Evolutionary conservation across 2,113 vertebrate species (phyloP).

Genomic region (Podiceps cristatus): DNA sequence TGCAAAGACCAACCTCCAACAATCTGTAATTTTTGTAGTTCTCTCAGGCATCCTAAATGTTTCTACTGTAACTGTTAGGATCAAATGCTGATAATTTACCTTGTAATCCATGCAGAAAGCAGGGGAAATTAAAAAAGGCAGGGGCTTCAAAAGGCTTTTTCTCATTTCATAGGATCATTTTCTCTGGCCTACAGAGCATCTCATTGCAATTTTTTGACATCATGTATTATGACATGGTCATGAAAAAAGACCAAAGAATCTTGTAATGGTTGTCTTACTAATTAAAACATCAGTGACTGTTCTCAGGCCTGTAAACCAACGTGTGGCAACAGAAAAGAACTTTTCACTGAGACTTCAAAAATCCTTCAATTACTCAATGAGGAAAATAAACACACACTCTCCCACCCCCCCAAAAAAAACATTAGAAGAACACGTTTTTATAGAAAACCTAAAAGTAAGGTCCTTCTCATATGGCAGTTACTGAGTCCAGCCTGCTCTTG

Average conservation of each 20-base stretch:
- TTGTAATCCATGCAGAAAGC: not conserved
- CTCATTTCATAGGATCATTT: not conserved
- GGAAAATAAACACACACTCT: not conserved
- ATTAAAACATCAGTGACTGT: not conserved
- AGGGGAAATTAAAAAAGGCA: not conserved
- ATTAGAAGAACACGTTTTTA: not conserved
- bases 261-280: not conserved
- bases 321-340: not conserved
- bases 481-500: not conserved
- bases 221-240: not conserved
- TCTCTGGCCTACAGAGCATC: not conserved
- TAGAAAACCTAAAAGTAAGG: not conserved
- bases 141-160: not conserved
- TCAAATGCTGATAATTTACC: not conserved
- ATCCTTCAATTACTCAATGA: not conserved
- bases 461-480: not conserved
- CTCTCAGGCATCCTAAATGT: not conserved
- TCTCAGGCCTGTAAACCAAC: not conserved
- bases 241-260: not conserved
- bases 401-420: not conserved
- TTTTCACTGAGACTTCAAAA: not conserved
- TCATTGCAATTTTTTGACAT: not conserved
- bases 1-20: not conserved
- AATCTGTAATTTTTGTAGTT: not conserved
- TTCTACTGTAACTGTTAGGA: not conserved